These are phyloP conservation scores for Oligia fasciuncula DNA, from an alignment of 2,888 invertebrate species.

Conservation along the genomic window DNA sequence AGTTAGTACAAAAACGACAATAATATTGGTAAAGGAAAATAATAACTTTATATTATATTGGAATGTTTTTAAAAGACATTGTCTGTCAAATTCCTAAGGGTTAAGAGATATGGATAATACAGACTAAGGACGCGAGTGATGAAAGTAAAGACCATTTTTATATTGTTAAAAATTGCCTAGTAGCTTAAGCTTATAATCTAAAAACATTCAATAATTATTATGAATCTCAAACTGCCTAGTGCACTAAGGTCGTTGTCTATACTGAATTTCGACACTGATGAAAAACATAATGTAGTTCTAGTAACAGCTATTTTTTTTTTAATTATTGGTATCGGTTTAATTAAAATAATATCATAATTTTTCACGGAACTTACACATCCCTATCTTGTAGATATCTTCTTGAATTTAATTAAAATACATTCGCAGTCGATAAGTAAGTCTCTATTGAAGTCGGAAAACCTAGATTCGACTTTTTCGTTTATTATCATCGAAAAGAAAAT, in stretches of 20 bases:
- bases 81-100: conserved; percentile 29
- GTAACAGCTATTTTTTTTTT: background rate
- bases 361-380: conserved; percentile 12
- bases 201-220: conserved; percentile 22
- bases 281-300: background rate
- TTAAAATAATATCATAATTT: conserved; percentile 6
- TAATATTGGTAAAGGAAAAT: conserved; percentile 74
- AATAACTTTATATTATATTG: conserved; percentile 33
- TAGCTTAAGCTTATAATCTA: conserved; percentile 34
- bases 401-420: conserved; percentile 9
- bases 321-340: background rate
- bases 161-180: conserved; percentile 24
- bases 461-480: conserved; percentile 1
- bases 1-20: conserved; percentile 84
- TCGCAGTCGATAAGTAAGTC: conserved; percentile 24
- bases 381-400: conserved; percentile 5
- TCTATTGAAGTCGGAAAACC: background rate
- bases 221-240: conserved; percentile 60
- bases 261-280: background rate
- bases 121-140: conserved; percentile 8
- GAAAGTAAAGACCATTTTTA: conserved; percentile 23
- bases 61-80: conserved; percentile 40
- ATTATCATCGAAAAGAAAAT: conserved; percentile 36
- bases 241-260: conserved; percentile 12
- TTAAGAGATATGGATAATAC: conserved; percentile 18